Percentiles rank a stretch among this genome's conserved stretches.
Evolutionary conservation across 1,140 invertebrate genomes (phyloP).

Genomic region (Drosophila punjabiensis): DNA sequence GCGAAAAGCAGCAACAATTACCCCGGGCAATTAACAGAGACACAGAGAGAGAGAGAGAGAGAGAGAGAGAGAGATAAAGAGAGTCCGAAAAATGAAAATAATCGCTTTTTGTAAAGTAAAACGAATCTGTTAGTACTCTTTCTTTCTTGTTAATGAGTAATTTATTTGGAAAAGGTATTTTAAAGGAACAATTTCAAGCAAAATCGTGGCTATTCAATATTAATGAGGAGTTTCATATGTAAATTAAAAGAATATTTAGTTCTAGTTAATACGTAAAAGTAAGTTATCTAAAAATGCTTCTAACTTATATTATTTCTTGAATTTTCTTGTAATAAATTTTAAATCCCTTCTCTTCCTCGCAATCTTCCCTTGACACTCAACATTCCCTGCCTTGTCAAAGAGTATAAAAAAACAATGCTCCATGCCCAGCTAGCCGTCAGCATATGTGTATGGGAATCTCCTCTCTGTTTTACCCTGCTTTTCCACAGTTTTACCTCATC

Average conservation of each 20-base stretch:
- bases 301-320: no score
- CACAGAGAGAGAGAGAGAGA: slow-evolving; percentile 17
- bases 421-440: slow-evolving; percentile 20
- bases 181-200: not conserved
- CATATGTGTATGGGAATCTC: slow-evolving; percentile 17
- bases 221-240: fast-evolving
- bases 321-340: not conserved
- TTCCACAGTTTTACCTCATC: slow-evolving; percentile 17
- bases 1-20: slow-evolving; percentile 61
- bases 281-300: not conserved
- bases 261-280: not conserved
- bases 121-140: not conserved
- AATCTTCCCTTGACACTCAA: not conserved
- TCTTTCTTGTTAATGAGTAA: not conserved
- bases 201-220: fast-evolving
- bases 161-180: not conserved
- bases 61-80: slow-evolving; percentile 19
- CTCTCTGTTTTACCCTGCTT: slow-evolving; percentile 12
- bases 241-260: not conserved
- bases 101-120: not conserved
- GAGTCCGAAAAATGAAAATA: slow-evolving; percentile 31
- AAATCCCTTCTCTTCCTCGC: fast-evolving
- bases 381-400: not conserved
- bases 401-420: slow-evolving; percentile 23
- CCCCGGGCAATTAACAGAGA: slow-evolving; percentile 65